Evolutionary conservation across 2,797 vertebrate genomes (phyloP), one percentile per base, ranked within the genome.

Genomic region (Pseudocheirus occidentalis): DNA sequence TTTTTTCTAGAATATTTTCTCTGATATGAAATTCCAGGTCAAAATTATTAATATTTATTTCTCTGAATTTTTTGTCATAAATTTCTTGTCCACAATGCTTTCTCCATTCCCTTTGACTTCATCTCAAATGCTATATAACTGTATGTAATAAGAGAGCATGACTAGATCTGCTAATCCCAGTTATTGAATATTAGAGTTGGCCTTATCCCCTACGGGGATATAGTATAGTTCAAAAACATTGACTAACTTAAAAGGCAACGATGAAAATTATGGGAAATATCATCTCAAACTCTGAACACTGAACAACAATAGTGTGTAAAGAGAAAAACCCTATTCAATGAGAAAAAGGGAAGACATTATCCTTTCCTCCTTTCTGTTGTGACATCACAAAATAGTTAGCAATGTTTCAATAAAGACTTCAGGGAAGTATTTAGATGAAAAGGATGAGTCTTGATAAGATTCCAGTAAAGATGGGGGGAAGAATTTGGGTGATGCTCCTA

Each of bases 71-170:
- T 24, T 40, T 81, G 24, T 40, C n/a, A 46, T 40, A 9, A 81
- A 46, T 46, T 10, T 81, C 1, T 81, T 46, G 66, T 81, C 29
- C 29, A 16, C 0, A 73, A 6, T 73, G n/a, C 34, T n/a, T 73
- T 73, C 13, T 81, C n/a, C n/a, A 81, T 81, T 46, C 29, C 0
- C 6, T 40, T 16, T 81, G 11, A 81, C 66, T 40, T 73, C n/a
- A 24, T 81, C 18, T 81, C 11, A 46, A 40, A 24, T 81, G 18
- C 1, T 5, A 46, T 24, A 18, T 24, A 66, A 66, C 6, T 81
- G 3, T 7, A 24, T 18, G 1, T 40, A 21, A 0, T 46, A 81
- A n/a, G n/a, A 81, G 18, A 9, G 2, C 21, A 24, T 10, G n/a
- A 81, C 18, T 24, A 11, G 21, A 24, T 81, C 2, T 46, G 7